phyloP scores from a whole-genome alignment of 1,140 invertebrate genomes.

The Diabrotica virgifera region DNA sequence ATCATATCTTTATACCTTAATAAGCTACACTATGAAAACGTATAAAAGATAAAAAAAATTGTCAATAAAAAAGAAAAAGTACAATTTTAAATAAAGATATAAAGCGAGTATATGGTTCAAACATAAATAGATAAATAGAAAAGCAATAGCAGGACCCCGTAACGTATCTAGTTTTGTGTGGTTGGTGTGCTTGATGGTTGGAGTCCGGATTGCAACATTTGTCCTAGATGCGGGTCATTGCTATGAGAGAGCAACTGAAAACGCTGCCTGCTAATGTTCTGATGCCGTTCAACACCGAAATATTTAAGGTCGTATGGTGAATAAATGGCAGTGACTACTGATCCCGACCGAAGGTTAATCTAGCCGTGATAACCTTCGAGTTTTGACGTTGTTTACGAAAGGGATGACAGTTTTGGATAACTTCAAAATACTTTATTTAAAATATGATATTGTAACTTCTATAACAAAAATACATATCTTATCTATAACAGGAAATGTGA shows the following conservation, averaged over 20 bases:
- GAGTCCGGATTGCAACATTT: conserved; percentile 45
- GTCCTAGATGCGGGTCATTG: conserved; percentile 51
- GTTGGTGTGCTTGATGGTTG: conserved; percentile 35
- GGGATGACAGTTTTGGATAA: no score
- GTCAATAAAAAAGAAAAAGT: no score
- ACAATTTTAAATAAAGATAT: no score
- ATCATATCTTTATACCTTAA: no score
- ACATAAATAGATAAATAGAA: conserved; percentile 6
- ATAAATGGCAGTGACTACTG: conserved; percentile 1
- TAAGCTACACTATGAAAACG: no score
- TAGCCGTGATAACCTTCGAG: background rate
- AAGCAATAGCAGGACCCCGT: background rate
- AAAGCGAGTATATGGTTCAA: no score
- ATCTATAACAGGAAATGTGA: no score
- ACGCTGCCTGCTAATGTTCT: conserved; percentile 29
- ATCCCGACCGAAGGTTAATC: background rate
- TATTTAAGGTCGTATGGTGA: conserved; percentile 43
- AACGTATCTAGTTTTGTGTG: background rate
- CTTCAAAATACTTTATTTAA: no score
- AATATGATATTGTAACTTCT: no score
- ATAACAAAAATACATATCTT: no score
- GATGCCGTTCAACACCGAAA: conserved; percentile 46
- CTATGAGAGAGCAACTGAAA: conserved; percentile 45
- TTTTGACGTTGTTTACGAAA: no score
- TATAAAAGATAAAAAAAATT: no score